A percentile compares a stretch with the other conserved stretches of the same genome.
Conservation (phyloP, 2,888 invertebrate genomes). For the Stegophylla sp. region DNA sequence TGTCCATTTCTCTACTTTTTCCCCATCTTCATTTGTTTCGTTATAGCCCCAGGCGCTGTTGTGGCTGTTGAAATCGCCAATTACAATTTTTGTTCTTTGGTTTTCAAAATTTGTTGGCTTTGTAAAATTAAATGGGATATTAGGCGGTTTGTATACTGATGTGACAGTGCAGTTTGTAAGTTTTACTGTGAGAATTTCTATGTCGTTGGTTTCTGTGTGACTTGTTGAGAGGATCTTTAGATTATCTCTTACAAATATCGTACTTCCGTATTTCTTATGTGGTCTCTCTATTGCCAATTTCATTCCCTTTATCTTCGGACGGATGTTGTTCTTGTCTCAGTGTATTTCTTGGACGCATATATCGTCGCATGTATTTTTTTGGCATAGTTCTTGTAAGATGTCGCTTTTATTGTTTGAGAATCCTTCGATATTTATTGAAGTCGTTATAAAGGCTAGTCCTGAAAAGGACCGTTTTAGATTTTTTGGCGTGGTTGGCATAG, state of each 20-base stretch:
- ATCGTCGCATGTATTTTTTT: conserved; percentile 12
- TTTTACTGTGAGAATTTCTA: conserved; percentile 21
- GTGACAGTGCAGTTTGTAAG: conserved; percentile 5
- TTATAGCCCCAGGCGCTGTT: conserved; percentile 20
- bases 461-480: conserved; percentile 7
- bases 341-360: conserved; percentile 16
- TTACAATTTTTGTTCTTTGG: not conserved
- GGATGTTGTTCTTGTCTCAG: not conserved
- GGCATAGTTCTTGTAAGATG: conserved; percentile 17
- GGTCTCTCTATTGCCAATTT: conserved; percentile 27
- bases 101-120: conserved; percentile 1
- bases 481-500: not conserved
- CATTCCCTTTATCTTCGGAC: conserved; percentile 9
- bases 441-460: conserved; percentile 14
- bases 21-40: conserved; percentile 3
- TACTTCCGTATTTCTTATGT: conserved; percentile 42
- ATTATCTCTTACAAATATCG: conserved; percentile 32
- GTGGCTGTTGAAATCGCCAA: conserved; percentile 41
- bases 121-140: not conserved
- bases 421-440: conserved; percentile 41
- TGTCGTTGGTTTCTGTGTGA: not conserved
- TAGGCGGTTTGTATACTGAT: conserved; percentile 39
- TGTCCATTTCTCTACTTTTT: conserved; percentile 4
- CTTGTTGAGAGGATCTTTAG: conserved; percentile 6
- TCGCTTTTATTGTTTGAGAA: conserved; percentile 21